phyloP scores from a whole-genome alignment of 1,140 invertebrate genomes.

The Coptotermes formosanus region DNA sequence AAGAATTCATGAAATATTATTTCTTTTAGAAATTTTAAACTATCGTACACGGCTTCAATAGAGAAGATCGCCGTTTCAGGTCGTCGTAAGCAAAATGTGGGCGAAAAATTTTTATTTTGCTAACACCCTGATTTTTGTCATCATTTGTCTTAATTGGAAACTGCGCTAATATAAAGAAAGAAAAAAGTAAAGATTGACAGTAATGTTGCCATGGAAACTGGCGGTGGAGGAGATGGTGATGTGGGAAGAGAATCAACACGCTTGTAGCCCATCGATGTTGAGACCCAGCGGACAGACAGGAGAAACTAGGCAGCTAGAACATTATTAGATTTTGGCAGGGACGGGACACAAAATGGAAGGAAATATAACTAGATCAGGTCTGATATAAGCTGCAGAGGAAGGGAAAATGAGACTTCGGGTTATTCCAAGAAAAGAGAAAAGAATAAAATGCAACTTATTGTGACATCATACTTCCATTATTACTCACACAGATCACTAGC shows the following conservation, averaged over 20 bases:
- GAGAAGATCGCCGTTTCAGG: background rate
- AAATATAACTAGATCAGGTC: slow-evolving; percentile 8
- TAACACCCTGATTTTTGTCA: background rate
- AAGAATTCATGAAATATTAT: too few species aligned
- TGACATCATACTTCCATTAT: background rate
- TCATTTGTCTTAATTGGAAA: background rate
- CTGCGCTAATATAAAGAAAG: background rate
- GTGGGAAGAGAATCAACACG: slow-evolving; percentile 14
- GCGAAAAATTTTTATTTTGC: background rate
- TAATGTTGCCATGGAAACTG: background rate
- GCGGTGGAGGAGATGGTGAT: background rate
- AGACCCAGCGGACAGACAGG: background rate
- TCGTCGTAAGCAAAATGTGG: background rate
- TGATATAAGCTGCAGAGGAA: background rate
- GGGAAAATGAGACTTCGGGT: background rate
- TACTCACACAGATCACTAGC: background rate
- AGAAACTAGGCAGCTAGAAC: background rate
- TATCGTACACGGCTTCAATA: too few species aligned
- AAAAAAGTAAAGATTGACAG: background rate
- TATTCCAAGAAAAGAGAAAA: background rate
- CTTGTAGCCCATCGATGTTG: background rate
- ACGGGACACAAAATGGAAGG: background rate
- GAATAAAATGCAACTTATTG: background rate
- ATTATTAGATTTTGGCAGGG: background rate
- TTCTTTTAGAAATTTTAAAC: too few species aligned